phyloP scores from a whole-genome alignment of 2,113 vertebrate genomes.

The Felis catus region F.catus_Fca126_mat1.0 CM031425.1:41720001-41720500 shows the following conservation, averaged over 20 bases:
- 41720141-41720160: background rate
- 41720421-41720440: background rate
- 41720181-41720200: too few species aligned
- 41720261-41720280: too few species aligned
- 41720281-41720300: too few species aligned
- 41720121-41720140: background rate
- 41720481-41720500: background rate
- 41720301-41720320: too few species aligned
- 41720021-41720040: background rate
- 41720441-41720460: background rate
- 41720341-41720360: too few species aligned
- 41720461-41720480: constrained; percentile 9
- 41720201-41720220: too few species aligned
- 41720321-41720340: too few species aligned
- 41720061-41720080: constrained; percentile 43
- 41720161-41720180: too few species aligned
- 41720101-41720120: constrained; percentile 52
- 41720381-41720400: too few species aligned
- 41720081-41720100: constrained; percentile 57
- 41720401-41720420: constrained; percentile 18
- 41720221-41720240: too few species aligned
- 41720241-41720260: too few species aligned
- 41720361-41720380: too few species aligned
- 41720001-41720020: constrained; percentile 44
- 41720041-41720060: background rate